Percentiles rank a stretch among this genome's conserved stretches.
Evolutionary conservation across 2,888 invertebrate species (phyloP).

Genomic region (Malthinus flaveolus): DNA sequence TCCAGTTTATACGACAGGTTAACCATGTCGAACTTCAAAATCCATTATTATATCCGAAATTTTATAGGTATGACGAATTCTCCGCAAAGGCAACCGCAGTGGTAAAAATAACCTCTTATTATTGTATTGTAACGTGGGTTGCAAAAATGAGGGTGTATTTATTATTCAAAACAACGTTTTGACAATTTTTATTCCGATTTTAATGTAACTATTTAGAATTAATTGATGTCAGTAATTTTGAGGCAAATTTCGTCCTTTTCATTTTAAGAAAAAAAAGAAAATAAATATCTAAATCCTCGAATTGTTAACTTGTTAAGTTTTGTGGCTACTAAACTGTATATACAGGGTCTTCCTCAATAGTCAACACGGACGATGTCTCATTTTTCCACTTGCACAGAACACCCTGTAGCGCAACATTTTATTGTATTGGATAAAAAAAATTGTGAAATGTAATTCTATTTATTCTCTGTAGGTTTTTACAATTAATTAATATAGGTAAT

Average conservation of each 20-base stretch:
- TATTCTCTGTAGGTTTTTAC: constrained; percentile 6
- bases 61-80: constrained; percentile 42
- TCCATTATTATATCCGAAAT: constrained; percentile 3
- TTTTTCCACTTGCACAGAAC: neutral
- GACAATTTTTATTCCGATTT: constrained; percentile 11
- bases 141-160: neutral
- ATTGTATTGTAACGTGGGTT: neutral
- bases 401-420: constrained; percentile 1
- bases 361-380: neutral
- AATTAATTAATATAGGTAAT: constrained; percentile 3
- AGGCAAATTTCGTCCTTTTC: neutral
- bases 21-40: neutral
- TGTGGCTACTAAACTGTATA: neutral
- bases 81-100: constrained; percentile 39
- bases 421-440: neutral
- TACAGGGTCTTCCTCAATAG: neutral
- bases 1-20: constrained; percentile 58
- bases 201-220: constrained; percentile 10
- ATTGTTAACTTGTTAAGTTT: too few species aligned
- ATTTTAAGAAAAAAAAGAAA: neutral
- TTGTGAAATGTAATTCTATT: constrained; percentile 2
- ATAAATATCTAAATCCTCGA: neutral
- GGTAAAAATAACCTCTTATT: constrained; percentile 26
- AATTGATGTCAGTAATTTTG: constrained; percentile 1
- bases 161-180: neutral